Evolutionary conservation across 2,797 vertebrate genomes (phyloP).

Genomic region (Tapirus indicus): DNA sequence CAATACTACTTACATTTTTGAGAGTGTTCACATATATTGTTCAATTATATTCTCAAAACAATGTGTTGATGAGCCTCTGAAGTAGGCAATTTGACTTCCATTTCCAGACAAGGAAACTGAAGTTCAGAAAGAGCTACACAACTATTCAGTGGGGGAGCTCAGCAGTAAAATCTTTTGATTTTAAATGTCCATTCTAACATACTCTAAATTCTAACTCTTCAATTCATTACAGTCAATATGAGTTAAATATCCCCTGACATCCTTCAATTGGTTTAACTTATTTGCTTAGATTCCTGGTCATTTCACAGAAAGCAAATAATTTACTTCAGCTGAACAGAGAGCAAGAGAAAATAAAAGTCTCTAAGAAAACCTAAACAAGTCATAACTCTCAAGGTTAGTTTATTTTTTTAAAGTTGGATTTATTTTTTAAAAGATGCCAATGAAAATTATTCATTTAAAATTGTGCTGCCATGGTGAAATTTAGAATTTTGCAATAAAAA

Average conservation of each 20-base stretch:
- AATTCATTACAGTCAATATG: slow-evolving; percentile 16
- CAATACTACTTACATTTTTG: slow-evolving; percentile 21
- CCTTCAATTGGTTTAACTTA: slow-evolving; percentile 51
- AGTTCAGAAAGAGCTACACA: slow-evolving; percentile 46
- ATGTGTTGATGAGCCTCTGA: not conserved
- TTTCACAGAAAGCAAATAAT: slow-evolving; percentile 60
- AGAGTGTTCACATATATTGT: not conserved
- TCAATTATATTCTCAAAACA: slow-evolving; percentile 48
- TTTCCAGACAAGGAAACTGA: slow-evolving; percentile 75
- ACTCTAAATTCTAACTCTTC: slow-evolving; percentile 35
- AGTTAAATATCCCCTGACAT: slow-evolving; percentile 54
- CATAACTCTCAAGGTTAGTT: not conserved
- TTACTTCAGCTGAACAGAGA: slow-evolving; percentile 49
- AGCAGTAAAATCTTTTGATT: not conserved
- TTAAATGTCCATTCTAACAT: not conserved
- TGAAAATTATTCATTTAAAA: slow-evolving; percentile 10
- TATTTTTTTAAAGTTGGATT: not conserved
- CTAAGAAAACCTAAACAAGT: slow-evolving; percentile 18
- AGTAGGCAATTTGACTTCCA: slow-evolving; percentile 3
- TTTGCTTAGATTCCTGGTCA: slow-evolving; percentile 35
- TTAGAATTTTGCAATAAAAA: slow-evolving; percentile 42
- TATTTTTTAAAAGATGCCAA: not conserved
- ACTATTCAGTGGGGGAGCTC: not conserved
- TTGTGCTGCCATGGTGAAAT: not conserved
- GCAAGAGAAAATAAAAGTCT: slow-evolving; percentile 48